Evolutionary conservation across 2,888 invertebrate genomes (phyloP), one percentile per base, ranked within the genome.

Genomic region (Noctua janthe): DNA sequence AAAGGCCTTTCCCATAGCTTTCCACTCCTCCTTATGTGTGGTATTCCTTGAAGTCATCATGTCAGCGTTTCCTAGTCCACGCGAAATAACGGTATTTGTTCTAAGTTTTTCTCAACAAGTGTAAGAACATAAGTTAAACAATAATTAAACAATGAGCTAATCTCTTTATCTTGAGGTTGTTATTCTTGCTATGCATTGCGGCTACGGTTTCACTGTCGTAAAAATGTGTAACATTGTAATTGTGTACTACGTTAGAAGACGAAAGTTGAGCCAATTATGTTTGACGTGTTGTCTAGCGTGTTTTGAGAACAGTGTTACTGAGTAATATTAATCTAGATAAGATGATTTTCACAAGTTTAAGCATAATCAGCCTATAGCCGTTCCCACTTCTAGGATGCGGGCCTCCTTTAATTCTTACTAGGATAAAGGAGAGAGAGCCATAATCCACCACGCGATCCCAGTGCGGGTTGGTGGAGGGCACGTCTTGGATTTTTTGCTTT

Each of bases 121-220:
- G 62, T 20, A 39, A 87, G 39, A 59, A 83, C 39, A 73, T n/a
- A 8, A 35, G 20, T 80, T 54, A 13, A 66, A 69, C 67, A 74
- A 88, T 81, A 81, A 76, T 85, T 74, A 70, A 62, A 85, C 23
- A 84, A 81, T 73, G 20, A 76, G 64, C 54, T 78, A 77, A 88
- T 88, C 79, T 80, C 49, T 78, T 39, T 15, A 83, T 88, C 83
- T 88, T 51, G 23, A 29, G 29, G 80, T 88, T 76, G 54, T 84
- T 84, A 75, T 43, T 75, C 81, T 56, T 49, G 75, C 62, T 75
- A 86, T 80, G 90, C 89, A 80, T 69, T 56, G 64, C 39, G n/a
- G 79, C 43, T 75, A 23, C 71, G 56, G 71, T 88, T 88, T 90
- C 90, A 84, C 90, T 90, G 69, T 70, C 74, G 62, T 78, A 74